Percentiles rank a stretch among this genome's conserved stretches.
phyloP scores from a whole-genome alignment of 2,888 invertebrate species.

The Cephonodes hylas region DNA sequence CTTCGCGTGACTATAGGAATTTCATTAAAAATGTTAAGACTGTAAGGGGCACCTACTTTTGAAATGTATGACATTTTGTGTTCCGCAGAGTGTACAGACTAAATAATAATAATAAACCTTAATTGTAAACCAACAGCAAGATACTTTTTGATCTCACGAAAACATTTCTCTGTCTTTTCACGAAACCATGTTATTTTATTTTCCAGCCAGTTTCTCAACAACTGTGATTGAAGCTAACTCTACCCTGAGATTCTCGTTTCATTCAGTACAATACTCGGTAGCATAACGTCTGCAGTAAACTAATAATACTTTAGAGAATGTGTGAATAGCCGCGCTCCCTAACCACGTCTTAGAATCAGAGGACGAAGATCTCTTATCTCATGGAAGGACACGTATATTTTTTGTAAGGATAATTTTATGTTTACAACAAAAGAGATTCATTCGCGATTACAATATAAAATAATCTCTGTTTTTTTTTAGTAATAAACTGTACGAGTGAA shows the following conservation, averaged over 20 bases:
- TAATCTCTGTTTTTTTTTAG: too few relatives aligned
- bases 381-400: neutral
- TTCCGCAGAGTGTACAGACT: too few relatives aligned
- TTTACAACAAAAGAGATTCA: too few relatives aligned
- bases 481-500: too few relatives aligned
- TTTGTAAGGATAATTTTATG: neutral
- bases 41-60: neutral
- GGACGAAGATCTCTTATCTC: neutral
- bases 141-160: too few relatives aligned
- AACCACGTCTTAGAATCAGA: neutral
- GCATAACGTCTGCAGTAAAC: neutral
- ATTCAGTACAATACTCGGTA: neutral
- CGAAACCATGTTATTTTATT: too few relatives aligned
- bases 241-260: neutral
- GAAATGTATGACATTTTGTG: too few relatives aligned
- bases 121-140: too few relatives aligned
- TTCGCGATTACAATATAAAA: too few relatives aligned
- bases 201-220: too few relatives aligned
- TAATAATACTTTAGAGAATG: neutral
- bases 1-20: neutral
- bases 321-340: neutral
- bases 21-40: neutral
- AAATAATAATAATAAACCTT: too few relatives aligned
- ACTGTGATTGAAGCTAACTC: neutral
- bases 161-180: too few relatives aligned